These are phyloP conservation scores for Harpegnathos saltator DNA, from an alignment of 1,140 invertebrate genomes.

Conservation along the genomic window DNA sequence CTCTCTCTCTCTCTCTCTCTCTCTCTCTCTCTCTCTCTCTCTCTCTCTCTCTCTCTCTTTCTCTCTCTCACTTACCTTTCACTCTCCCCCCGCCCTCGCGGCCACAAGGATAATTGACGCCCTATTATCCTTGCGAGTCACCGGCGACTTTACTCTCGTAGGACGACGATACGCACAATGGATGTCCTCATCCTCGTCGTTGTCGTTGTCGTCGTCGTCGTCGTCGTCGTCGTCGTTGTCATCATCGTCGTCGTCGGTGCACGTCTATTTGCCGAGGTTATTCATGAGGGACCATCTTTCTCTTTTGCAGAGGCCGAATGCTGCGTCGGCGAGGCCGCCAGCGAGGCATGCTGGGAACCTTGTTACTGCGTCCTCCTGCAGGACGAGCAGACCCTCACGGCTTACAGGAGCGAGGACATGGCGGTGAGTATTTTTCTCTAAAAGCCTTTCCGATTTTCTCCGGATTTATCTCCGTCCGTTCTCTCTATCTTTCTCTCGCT, in stretches of 20 bases:
- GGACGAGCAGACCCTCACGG: conserved; percentile 93
- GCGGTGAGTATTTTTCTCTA: conserved; percentile 89
- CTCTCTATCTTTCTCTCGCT: background rate
- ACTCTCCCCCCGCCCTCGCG: no score
- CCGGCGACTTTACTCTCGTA: conserved; percentile 50
- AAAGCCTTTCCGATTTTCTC: conserved; percentile 61
- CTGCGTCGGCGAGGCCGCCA: conserved; percentile 81
- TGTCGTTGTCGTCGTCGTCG: no score
- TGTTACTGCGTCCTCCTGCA: conserved; percentile 95
- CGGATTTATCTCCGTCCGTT: conserved; percentile 55
- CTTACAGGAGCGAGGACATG: conserved; percentile 95
- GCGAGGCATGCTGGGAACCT: conserved; percentile 91
- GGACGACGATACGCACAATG: conserved; percentile 51
- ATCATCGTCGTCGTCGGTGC: background rate
- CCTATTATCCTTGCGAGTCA: conserved; percentile 65
- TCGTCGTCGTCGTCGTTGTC: no score
- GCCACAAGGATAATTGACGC: conserved; percentile 58
- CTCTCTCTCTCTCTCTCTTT: conserved; percentile 5
- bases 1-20: conserved; percentile 13
- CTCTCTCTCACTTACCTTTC: conserved; percentile 17
- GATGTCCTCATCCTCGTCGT: background rate
- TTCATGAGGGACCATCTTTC: conserved; percentile 51
- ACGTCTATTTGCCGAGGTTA: conserved; percentile 41
- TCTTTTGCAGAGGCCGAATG: conserved; percentile 84
- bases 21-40: background rate